These are phyloP conservation scores for Danio rerio DNA, from an alignment of 2,113 vertebrate genomes.

Conservation along the genomic window DNA sequence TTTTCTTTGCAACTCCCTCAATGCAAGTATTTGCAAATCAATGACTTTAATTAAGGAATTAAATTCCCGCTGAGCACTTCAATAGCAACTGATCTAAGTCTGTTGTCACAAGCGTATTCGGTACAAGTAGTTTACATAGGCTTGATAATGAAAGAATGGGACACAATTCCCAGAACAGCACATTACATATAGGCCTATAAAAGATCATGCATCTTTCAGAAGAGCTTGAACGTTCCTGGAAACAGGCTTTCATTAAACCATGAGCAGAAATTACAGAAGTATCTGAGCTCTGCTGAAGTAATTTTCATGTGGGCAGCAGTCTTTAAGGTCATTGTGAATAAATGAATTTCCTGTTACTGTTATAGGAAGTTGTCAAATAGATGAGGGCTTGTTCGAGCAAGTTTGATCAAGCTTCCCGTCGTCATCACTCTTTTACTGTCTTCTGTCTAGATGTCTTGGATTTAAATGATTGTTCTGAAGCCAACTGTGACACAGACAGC, in stretches of 20 bases:
- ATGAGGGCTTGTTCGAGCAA: slow-evolving; percentile 31
- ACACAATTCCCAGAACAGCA: not conserved
- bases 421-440: slow-evolving; percentile 3
- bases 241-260: slow-evolving; percentile 23
- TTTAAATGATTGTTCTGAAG: slow-evolving; percentile 8
- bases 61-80: not conserved
- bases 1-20: not conserved
- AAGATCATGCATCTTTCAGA: not conserved
- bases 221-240: slow-evolving; percentile 10
- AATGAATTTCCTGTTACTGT: slow-evolving; percentile 33
- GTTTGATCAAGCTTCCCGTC: slow-evolving; percentile 18
- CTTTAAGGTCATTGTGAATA: slow-evolving; percentile 33
- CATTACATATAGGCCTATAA: not conserved
- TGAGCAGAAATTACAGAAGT: not conserved
- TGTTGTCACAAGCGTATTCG: not conserved
- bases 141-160: slow-evolving; percentile 18
- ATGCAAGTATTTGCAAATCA: slow-evolving; percentile 14
- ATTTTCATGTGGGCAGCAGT: not conserved
- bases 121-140: not conserved
- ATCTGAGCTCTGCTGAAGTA: slow-evolving; percentile 9
- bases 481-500: slow-evolving; percentile 2
- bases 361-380: slow-evolving; percentile 28
- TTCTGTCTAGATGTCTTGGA: not conserved
- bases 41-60: not conserved
- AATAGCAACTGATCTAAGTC: not conserved